These are phyloP conservation scores for Lytechinus variegatus DNA, from an alignment of 35 echinoderm and acorn worm genomes.

Conservation along the genomic window DNA sequence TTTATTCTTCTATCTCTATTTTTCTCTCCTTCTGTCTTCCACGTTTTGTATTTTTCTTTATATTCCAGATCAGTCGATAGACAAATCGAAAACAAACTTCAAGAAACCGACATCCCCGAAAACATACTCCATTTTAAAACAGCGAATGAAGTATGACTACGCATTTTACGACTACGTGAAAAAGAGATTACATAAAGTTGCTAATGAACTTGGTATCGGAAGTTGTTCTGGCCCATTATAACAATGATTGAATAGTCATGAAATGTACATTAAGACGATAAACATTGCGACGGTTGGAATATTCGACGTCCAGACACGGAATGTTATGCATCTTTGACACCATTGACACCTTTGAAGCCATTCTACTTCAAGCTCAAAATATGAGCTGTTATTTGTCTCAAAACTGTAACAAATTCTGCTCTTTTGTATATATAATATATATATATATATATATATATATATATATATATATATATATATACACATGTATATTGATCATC, in stretches of 20 bases:
- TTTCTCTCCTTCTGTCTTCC: neutral
- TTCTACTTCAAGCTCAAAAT: too few relatives aligned
- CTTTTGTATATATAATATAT: too few relatives aligned
- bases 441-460: too few relatives aligned
- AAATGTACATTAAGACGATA: too few relatives aligned
- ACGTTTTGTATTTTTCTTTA: neutral
- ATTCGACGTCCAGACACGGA: too few relatives aligned
- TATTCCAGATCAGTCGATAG: neutral
- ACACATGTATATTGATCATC: too few relatives aligned
- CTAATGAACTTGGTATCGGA: neutral
- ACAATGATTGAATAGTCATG: neutral
- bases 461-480: too few relatives aligned
- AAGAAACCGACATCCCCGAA: constrained; percentile 17
- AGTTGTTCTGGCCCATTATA: neutral
- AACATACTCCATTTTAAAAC: constrained; percentile 26
- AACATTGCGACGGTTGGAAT: too few relatives aligned
- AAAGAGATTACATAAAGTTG: neutral
- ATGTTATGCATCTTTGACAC: too few relatives aligned
- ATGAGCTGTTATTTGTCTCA: too few relatives aligned
- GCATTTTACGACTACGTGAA: constrained; percentile 51
- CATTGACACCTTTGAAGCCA: too few relatives aligned
- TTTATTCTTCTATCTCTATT: neutral
- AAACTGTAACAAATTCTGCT: too few relatives aligned
- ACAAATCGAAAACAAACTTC: constrained; percentile 6
- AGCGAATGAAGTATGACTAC: constrained; percentile 53